Conservation (phyloP, 2,888 invertebrate genomes). For the Mimumesa dahlbomi region DNA sequence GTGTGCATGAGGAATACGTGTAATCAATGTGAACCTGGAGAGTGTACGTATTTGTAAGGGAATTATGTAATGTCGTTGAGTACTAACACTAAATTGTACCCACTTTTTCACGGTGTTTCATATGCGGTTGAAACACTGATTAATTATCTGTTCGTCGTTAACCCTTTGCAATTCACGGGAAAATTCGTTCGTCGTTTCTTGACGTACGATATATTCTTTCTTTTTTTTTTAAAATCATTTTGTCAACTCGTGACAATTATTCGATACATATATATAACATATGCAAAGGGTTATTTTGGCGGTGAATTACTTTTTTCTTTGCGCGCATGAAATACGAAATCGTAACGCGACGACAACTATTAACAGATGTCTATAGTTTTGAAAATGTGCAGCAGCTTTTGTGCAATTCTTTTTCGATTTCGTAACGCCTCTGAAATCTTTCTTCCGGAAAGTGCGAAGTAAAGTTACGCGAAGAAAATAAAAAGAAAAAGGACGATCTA, state of each 20-base stretch:
- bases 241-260: no score
- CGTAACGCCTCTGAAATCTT: not conserved
- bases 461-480: not conserved
- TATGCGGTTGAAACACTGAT: constrained; percentile 8
- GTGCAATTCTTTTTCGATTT: no score
- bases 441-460: not conserved
- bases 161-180: constrained; percentile 37
- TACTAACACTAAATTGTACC: constrained; percentile 24
- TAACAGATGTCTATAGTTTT: no score
- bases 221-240: no score
- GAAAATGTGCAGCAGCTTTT: no score
- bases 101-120: constrained; percentile 20
- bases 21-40: constrained; percentile 22
- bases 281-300: no score
- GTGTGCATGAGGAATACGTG: constrained; percentile 16
- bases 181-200: not conserved
- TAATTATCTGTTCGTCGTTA: constrained; percentile 13
- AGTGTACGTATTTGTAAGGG: constrained; percentile 35
- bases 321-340: no score
- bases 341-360: no score
- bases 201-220: no score
- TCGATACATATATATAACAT: no score
- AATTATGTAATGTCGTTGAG: constrained; percentile 13
- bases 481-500: not conserved
- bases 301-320: no score